Evolutionary conservation across 2,113 vertebrate species (phyloP), one percentile per base, ranked within the genome.

Genomic region (Peromyscus leucopus): DNA sequence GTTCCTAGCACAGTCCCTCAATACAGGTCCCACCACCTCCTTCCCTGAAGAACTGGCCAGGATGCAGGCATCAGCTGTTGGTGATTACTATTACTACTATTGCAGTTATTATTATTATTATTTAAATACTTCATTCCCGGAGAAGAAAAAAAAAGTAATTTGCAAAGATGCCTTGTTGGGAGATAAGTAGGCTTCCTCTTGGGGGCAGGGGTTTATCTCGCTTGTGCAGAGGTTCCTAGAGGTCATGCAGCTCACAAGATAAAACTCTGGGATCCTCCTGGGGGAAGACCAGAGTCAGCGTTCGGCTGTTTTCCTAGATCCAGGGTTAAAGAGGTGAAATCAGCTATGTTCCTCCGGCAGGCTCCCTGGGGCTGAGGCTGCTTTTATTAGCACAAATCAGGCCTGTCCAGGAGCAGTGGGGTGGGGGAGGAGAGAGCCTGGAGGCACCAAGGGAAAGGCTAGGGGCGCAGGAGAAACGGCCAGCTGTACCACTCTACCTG

Each of bases 291-390:
- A 1, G 59, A 97, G 96, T 97, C 94, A 83, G 89, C 31, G 0
- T 96, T 97, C 19, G 0, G 76, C 95, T 95, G 91, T 96, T 96
- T 97, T 90, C 96, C 93, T 95, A 88, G 69, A 95, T 95, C 90
- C 93, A 85, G 97, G 97, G 97, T 98, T 96, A 98, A 97, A 97
- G 96, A 98, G 97, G 97, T 97, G 96, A 96, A 97, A 97, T 96
- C 89, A 82, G 93, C 95, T 90, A 4, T 83, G 95, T 97, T 96
- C 86, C 42, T 93, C 69, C 26, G 0, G 36, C 59, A 57, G 96
- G 93, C 89, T 97, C 98, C 91, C 86, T 91, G 86, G 97, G 94
- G 89, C 94, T 1, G 11, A 65, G 90, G 93, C 91, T 7, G 63
- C 96, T 97, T 97, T 97, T 97, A 96, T 97, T 89, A 96, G 95